phyloP scores from a whole-genome alignment of 1,140 invertebrate genomes.

The Drosophila nasuta region DNA sequence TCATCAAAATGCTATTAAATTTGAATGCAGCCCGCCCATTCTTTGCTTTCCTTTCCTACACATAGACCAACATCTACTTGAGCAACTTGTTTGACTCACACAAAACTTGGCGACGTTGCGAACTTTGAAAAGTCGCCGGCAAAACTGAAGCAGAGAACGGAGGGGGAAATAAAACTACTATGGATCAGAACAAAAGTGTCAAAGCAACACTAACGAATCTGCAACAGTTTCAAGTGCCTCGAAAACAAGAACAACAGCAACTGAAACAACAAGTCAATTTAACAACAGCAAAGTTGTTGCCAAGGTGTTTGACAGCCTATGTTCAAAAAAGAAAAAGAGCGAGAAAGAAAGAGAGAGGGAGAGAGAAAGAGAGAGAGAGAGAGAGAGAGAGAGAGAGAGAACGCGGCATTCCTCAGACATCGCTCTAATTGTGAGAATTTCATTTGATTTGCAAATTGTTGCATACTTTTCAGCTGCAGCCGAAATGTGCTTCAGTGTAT shows the following conservation, averaged over 20 bases:
- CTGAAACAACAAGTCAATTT: conserved; percentile 38
- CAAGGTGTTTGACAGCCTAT: conserved; percentile 15
- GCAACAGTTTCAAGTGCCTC: conserved; percentile 27
- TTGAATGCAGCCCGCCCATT: conserved; percentile 58
- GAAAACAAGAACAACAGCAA: conserved; percentile 5
- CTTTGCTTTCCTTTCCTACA: neutral
- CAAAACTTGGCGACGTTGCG: conserved; percentile 64
- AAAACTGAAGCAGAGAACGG: conserved; percentile 35
- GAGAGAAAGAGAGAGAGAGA: neutral
- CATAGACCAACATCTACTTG: neutral
- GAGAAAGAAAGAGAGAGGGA: conserved; percentile 6
- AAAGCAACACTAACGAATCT: conserved; percentile 47
- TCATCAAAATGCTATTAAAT: conserved; percentile 79
- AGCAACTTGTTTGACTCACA: conserved; percentile 57
- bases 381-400: neutral
- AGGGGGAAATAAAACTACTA: neutral
- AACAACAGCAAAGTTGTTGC: conserved; percentile 20
- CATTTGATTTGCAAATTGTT: conserved; percentile 40
- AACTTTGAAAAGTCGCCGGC: conserved; percentile 69
- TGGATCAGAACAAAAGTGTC: conserved; percentile 36
- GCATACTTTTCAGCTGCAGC: conserved; percentile 20
- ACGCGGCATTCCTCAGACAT: conserved; percentile 22
- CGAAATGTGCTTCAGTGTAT: neutral
- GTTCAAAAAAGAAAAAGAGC: neutral
- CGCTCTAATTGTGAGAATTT: conserved; percentile 41